Evolutionary conservation across 2,797 vertebrate genomes (phyloP), one percentile per base, ranked within the genome.

Genomic region (Myotis daubentonii): DNA sequence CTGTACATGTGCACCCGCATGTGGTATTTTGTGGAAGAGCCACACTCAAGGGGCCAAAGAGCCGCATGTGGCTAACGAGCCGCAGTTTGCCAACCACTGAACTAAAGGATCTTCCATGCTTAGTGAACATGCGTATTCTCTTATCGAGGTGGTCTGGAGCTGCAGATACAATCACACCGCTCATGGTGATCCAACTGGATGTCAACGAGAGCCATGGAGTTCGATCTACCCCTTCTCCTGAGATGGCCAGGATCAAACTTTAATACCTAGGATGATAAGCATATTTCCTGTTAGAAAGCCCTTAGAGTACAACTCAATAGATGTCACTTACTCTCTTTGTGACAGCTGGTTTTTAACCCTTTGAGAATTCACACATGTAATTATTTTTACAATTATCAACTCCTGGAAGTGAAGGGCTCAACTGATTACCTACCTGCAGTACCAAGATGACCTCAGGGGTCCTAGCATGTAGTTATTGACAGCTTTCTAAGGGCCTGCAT

Each of bases 101-200:
- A 97, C 97, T 93, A 97, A 96, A 92, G 87, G 0, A 44, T 97
- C 96, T 11, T 0, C 85, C 91, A 87, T 96, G 87, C 94, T 96
- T 94, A 85, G 96, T 70, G 85, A 92, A 62, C 79, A 30, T 30
- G 72, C 72, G 0, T 0, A 38, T 19, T 92, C 57, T 90, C 96
- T 99, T 99, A 99, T 98, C 99, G 99, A 0, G 99, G 99, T 62
- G 99, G 99, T 95, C 99, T 98, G 89, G 98, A 99, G 91, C 98
- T 99, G 98, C 99, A 99, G 94, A 98, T 96, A 83, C 99, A 99
- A 97, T 99, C 99, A 19, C 99, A 99, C 41, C 97, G 98, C 96
- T 99, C 99, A 5, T 99, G 99, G 97, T 99, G 99, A 22, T 99
- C 98, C 97, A 99, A 98, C 83, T 99, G 99, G 97, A 99, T 99